Percentiles rank a stretch among this genome's conserved stretches.
These are phyloP conservation scores for Pangasianodon gigas DNA, from an alignment of 2,113 vertebrate genomes.

Conservation along the genomic window DNA sequence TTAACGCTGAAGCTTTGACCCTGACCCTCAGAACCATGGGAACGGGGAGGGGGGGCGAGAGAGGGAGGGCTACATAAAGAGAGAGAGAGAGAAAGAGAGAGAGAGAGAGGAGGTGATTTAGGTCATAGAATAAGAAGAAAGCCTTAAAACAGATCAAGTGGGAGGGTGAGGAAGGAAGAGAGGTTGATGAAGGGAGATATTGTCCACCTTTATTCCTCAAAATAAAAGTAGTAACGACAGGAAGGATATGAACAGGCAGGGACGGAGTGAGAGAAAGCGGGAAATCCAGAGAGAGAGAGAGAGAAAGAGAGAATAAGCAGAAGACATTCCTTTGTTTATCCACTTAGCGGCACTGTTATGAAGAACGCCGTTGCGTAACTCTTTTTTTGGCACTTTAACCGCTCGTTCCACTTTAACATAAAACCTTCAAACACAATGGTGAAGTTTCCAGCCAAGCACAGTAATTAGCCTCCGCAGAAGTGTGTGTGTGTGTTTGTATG, in stretches of 20 bases:
- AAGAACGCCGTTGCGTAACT: constrained; percentile 21
- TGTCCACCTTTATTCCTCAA: neutral
- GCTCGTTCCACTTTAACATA: neutral
- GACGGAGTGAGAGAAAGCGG: neutral
- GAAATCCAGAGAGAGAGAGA: neutral
- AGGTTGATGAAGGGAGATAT: neutral
- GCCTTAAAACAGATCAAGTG: constrained; percentile 9
- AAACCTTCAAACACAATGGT: constrained; percentile 26
- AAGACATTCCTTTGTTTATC: constrained; percentile 18
- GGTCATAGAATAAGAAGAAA: constrained; percentile 17
- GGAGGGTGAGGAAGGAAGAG: constrained; percentile 26
- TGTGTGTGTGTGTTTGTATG: neutral
- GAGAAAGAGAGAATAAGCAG: neutral
- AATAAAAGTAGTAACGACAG: neutral
- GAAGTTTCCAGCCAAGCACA: neutral
- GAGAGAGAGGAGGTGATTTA: constrained; percentile 14
- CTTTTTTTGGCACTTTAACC: neutral
- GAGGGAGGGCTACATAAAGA: neutral
- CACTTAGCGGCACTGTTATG: constrained; percentile 3
- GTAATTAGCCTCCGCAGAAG: neutral
- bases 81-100: constrained; percentile 29
- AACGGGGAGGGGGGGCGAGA: constrained; percentile 29
- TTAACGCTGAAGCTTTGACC: constrained; percentile 51
- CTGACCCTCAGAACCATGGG: constrained; percentile 56
- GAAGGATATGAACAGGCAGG: neutral